Evolutionary conservation across 1,140 invertebrate species (phyloP).

Genomic region (Thereuonema tuberculata): DNA sequence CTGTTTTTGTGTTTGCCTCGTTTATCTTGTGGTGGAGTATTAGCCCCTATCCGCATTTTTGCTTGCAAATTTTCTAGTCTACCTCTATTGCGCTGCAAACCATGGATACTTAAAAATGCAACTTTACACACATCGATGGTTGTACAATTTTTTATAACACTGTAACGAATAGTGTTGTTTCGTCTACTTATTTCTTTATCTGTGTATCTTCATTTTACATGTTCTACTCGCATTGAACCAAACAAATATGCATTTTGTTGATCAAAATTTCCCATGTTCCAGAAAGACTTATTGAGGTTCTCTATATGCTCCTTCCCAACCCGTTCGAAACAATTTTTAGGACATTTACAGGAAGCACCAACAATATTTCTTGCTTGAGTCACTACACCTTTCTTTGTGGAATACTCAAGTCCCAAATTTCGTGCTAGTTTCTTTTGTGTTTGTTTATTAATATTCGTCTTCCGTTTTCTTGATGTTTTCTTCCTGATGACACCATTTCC

Average conservation of each 20-base stretch:
- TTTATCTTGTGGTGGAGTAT: neutral
- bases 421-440: no score
- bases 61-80: neutral
- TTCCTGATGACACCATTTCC: no score
- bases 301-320: neutral
- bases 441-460: no score
- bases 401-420: no score
- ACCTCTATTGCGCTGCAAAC: neutral
- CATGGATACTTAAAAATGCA: neutral
- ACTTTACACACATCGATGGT: neutral
- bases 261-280: neutral
- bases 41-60: neutral
- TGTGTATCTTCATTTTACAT: neutral
- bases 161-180: neutral
- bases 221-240: neutral
- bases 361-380: no score
- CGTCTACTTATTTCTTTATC: neutral
- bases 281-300: neutral
- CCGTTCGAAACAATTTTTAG: neutral
- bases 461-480: no score
- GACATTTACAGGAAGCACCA: neutral
- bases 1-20: neutral
- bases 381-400: no score
- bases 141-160: neutral
- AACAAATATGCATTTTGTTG: neutral